Conservation (phyloP, 2,113 vertebrate genomes). For the Callipepla californica region DNA sequence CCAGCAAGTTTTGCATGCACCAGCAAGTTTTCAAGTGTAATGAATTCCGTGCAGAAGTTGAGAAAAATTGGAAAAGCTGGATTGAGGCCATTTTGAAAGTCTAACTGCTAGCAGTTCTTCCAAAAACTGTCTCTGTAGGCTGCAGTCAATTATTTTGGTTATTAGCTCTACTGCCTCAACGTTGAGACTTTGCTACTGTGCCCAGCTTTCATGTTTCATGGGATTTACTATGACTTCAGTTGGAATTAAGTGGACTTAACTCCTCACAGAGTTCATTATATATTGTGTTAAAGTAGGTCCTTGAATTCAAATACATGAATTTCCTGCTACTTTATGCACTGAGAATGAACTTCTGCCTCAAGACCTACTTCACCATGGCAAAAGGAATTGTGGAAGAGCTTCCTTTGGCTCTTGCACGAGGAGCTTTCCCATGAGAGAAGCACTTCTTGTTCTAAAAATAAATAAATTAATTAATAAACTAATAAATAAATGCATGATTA, state of each 20-base stretch:
- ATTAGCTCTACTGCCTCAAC: neutral
- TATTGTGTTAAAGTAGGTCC: neutral
- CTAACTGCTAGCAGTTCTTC: slow-evolving; percentile 23
- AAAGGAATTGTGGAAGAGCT: neutral
- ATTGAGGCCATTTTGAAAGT: slow-evolving; percentile 28
- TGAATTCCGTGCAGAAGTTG: neutral
- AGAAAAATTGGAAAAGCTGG: slow-evolving; percentile 18
- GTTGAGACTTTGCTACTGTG: slow-evolving; percentile 15
- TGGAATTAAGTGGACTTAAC: slow-evolving; percentile 33
- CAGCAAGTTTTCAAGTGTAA: slow-evolving; percentile 29
- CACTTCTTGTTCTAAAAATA: neutral
- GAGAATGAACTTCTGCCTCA: neutral
- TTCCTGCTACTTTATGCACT: neutral
- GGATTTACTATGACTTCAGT: slow-evolving; percentile 20
- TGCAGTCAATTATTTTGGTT: slow-evolving; percentile 38
- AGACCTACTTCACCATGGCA: neutral
- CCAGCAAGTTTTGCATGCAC: slow-evolving; percentile 26
- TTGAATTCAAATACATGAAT: neutral
- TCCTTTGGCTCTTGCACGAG: neutral
- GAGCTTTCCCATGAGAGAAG: neutral
- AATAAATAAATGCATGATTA: neutral
- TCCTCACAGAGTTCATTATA: neutral
- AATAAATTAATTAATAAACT: too few species aligned
- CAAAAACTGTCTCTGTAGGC: slow-evolving; percentile 24
- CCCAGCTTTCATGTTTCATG: slow-evolving; percentile 21